phyloP scores from a whole-genome alignment of 2,888 invertebrate species.

The Lordiphosa andalusiaca region DNA sequence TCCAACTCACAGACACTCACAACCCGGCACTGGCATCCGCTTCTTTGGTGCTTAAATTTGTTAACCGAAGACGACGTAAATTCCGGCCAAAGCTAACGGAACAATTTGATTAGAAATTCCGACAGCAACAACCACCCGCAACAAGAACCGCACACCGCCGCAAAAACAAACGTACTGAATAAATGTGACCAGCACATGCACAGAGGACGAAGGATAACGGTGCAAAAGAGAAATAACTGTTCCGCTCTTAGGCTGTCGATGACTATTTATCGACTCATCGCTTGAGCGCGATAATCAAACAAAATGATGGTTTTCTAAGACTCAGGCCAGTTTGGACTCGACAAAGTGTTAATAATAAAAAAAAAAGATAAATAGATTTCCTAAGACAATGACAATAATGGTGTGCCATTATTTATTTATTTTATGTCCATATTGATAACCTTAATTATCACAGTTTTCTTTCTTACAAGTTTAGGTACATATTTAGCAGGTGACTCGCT shows the following conservation, averaged over 20 bases:
- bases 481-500: too few species aligned
- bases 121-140: slow-evolving; percentile 19
- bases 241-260: too few species aligned
- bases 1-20: slow-evolving; percentile 11
- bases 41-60: slow-evolving; percentile 22
- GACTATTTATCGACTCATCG: too few species aligned
- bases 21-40: background rate
- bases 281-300: too few species aligned
- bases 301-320: too few species aligned
- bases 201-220: slow-evolving; percentile 1
- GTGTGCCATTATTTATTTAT: too few species aligned
- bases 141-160: slow-evolving; percentile 24
- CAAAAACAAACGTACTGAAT: background rate
- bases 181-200: background rate
- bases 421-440: too few species aligned
- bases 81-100: slow-evolving; percentile 31
- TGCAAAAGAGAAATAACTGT: background rate
- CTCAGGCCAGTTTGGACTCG: background rate
- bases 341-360: background rate
- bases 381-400: too few species aligned
- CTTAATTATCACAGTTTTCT: too few species aligned
- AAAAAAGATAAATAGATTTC: too few species aligned
- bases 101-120: slow-evolving; percentile 7
- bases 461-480: too few species aligned
- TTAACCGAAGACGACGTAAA: slow-evolving; percentile 37